phyloP scores from a whole-genome alignment of 92 coral and sea anemone species.

The Umimayanthus kanabou region DNA sequence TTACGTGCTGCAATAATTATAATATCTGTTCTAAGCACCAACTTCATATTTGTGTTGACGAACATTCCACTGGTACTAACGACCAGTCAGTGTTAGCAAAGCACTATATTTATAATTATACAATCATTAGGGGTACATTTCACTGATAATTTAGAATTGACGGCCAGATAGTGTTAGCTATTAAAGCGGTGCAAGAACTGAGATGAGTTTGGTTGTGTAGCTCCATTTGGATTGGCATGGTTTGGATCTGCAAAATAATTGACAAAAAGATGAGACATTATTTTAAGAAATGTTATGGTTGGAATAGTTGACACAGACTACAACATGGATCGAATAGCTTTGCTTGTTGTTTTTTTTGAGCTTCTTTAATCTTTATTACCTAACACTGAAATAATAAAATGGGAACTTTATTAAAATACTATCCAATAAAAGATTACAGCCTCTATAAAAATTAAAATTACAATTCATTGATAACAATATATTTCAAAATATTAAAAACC shows the following conservation, averaged over 20 bases:
- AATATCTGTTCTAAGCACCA: neutral
- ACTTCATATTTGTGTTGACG: neutral
- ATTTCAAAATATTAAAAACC: no score
- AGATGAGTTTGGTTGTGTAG: conserved; percentile 61
- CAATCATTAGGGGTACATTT: neutral
- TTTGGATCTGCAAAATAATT: conserved; percentile 71
- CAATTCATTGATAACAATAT: no score
- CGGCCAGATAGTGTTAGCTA: neutral
- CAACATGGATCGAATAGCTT: no score
- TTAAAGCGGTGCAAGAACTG: conserved; percentile 73
- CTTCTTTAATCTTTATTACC: no score
- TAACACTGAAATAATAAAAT: no score
- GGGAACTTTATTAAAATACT: no score
- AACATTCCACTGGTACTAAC: neutral
- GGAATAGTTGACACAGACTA: neutral
- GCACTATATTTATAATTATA: no score
- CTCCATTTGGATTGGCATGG: conserved; percentile 63
- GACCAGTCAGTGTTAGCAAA: neutral
- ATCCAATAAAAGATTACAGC: no score
- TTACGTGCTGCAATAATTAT: neutral
- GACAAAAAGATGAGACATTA: no score
- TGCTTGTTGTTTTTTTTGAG: no score
- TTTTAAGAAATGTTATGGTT: neutral
- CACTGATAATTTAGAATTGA: neutral
- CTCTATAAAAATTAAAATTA: no score